These are phyloP conservation scores for Aythya baeri DNA, from an alignment of 2,113 vertebrate genomes.

Conservation along the genomic window DNA sequence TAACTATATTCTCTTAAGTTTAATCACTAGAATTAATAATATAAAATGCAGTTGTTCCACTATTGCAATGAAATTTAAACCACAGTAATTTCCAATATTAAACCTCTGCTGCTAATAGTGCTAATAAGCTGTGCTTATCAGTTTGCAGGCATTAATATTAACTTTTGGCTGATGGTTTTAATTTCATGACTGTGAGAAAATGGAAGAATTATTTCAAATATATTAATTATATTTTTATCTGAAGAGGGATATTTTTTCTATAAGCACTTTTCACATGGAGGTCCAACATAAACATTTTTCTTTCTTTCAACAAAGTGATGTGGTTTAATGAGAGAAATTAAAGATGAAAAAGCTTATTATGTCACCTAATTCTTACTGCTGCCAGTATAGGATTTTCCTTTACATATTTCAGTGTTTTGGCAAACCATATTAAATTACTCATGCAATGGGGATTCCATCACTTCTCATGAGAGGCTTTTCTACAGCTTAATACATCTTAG, in stretches of 20 bases:
- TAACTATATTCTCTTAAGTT: neutral
- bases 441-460: neutral
- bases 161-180: neutral
- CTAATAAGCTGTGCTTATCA: neutral
- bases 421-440: conserved; percentile 14
- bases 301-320: conserved; percentile 23
- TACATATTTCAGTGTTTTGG: conserved; percentile 19
- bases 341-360: conserved; percentile 27
- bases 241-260: conserved; percentile 32
- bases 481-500: neutral
- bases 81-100: neutral
- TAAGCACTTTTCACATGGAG: conserved; percentile 40
- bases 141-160: conserved; percentile 22
- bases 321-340: conserved; percentile 36
- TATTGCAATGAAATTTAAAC: neutral
- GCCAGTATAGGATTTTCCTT: conserved; percentile 15
- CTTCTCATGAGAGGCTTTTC: conserved; percentile 30
- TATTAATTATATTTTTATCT: conserved; percentile 40
- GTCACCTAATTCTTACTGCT: conserved; percentile 16
- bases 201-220: conserved; percentile 26
- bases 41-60: neutral
- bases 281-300: conserved; percentile 38
- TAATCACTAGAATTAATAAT: neutral
- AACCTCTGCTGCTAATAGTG: neutral
- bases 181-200: conserved; percentile 45